Conservation (phyloP, 2,888 invertebrate genomes). For the Tanypteryx hageni region DNA sequence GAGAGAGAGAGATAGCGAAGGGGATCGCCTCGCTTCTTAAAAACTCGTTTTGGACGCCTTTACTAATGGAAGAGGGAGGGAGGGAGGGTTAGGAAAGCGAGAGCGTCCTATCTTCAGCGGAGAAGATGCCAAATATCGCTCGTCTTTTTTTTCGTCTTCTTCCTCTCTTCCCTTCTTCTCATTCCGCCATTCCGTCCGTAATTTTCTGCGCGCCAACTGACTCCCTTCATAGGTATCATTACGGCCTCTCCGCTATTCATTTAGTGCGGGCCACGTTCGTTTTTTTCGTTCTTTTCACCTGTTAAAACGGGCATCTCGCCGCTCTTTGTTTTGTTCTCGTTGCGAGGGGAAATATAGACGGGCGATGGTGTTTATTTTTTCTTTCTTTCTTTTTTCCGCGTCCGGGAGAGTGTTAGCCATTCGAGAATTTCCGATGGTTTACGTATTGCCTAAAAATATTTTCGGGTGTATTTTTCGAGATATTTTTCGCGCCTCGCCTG, state of each 20-base stretch:
- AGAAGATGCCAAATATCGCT: conserved; percentile 15
- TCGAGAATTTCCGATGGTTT: not conserved
- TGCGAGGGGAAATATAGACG: conserved; percentile 17
- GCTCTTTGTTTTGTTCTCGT: not conserved
- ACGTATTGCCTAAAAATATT: not conserved
- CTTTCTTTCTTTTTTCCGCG: not conserved
- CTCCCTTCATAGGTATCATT: conserved; percentile 17
- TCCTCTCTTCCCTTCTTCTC: not conserved
- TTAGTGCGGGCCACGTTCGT: not conserved
- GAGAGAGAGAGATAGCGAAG: not conserved
- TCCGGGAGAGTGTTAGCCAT: not conserved
- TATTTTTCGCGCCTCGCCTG: not conserved
- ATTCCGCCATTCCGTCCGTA: conserved; percentile 15
- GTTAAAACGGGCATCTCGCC: not conserved
- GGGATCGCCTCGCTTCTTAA: conserved; percentile 20
- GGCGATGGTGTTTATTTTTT: not conserved
- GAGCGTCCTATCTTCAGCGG: not conserved
- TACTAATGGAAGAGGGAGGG: not conserved
- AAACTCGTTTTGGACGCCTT: conserved; percentile 29
- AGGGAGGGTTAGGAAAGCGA: too few relatives aligned
- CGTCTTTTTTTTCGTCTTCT: not conserved
- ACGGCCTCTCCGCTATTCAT: conserved; percentile 11
- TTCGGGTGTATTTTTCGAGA: not conserved
- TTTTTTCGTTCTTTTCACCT: not conserved
- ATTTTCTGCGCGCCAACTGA: conserved; percentile 31